Conservation (phyloP, 2,113 vertebrate genomes). For the Rhinopithecus roxellana region DNA sequence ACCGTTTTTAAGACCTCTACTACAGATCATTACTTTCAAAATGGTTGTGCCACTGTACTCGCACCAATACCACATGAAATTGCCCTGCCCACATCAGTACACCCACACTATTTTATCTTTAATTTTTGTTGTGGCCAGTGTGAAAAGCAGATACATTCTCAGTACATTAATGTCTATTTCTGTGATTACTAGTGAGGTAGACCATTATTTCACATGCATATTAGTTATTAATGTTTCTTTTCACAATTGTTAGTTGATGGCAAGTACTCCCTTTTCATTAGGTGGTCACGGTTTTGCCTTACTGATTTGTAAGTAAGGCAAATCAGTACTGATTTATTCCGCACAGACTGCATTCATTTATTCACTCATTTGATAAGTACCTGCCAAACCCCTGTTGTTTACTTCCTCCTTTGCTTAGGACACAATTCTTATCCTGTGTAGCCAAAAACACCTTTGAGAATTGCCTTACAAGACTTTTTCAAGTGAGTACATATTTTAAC, state of each 20-base stretch:
- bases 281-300: not conserved
- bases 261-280: not conserved
- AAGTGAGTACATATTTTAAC: not conserved
- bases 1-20: not conserved
- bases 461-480: not conserved
- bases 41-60: not conserved
- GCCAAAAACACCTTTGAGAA: not conserved
- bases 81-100: not conserved
- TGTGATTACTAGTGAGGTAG: not conserved
- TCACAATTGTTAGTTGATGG: not conserved
- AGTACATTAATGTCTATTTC: not conserved
- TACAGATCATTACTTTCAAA: not conserved
- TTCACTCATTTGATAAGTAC: not conserved
- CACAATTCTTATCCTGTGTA: not conserved
- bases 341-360: not conserved
- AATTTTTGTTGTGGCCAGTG: not conserved
- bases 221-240: constrained; percentile 9
- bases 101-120: not conserved
- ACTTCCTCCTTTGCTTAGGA: not conserved
- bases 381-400: not conserved
- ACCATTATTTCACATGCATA: not conserved
- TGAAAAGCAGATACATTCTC: not conserved
- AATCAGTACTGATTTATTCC: not conserved
- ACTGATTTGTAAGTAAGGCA: not conserved
- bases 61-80: not conserved